Conservation (phyloP, 2,797 vertebrate genomes). For the Chelon auratus region DNA sequence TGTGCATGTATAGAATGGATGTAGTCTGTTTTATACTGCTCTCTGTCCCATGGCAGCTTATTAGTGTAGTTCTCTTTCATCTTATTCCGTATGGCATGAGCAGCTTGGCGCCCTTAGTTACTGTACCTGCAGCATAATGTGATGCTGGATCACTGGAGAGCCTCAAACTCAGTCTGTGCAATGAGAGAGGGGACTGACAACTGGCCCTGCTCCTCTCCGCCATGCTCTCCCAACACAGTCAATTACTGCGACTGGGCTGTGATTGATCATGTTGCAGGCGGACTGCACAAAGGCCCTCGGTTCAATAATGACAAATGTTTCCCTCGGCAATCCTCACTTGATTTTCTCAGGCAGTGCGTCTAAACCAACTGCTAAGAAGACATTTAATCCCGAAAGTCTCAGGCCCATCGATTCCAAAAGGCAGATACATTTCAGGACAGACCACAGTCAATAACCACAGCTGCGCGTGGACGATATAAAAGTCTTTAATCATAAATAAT, state of each 20-base stretch:
- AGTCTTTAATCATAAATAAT: constrained; percentile 73
- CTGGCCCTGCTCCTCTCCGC: constrained; percentile 18
- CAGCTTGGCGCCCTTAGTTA: constrained; percentile 1
- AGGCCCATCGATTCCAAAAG: constrained; percentile 37
- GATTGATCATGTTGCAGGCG: constrained; percentile 53
- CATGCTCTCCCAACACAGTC: constrained; percentile 44
- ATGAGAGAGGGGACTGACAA: constrained; percentile 10
- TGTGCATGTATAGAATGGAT: not conserved
- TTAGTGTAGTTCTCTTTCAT: constrained; percentile 27
- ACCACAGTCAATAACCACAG: constrained; percentile 65
- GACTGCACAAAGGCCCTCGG: constrained; percentile 20
- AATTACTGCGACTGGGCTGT: constrained; percentile 48
- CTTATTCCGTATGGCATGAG: constrained; percentile 6
- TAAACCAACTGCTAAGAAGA: constrained; percentile 9
- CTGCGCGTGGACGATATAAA: constrained; percentile 57
- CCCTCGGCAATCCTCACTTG: constrained; percentile 35
- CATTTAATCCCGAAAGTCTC: constrained; percentile 34
- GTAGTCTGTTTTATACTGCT: not conserved
- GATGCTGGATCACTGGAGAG: constrained; percentile 19
- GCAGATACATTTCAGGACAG: constrained; percentile 46
- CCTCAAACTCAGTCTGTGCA: constrained; percentile 17
- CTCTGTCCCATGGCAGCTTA: constrained; percentile 38
- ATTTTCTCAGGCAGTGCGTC: constrained; percentile 37
- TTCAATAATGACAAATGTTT: constrained; percentile 61
- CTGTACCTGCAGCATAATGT: constrained; percentile 20